A percentile compares a stretch with the other conserved stretches of the same genome.
Conservation (phyloP, 2,113 vertebrate genomes). For the Phyllostomus discolor region DNA sequence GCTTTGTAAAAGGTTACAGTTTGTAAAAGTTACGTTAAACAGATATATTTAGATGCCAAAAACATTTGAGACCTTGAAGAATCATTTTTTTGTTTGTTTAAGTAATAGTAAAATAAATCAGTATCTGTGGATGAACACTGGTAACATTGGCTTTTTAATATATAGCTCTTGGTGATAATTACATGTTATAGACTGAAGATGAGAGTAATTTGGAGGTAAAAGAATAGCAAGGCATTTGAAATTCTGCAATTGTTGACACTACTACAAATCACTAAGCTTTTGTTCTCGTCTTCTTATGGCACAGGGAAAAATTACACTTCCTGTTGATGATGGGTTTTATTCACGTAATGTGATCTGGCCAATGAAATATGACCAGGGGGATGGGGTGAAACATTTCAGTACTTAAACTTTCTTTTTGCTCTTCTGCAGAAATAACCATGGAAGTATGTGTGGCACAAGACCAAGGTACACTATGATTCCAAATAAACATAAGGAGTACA, state of each 20-base stretch:
- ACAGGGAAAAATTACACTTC: not conserved
- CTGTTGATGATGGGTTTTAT: not conserved
- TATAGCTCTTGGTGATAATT: not conserved
- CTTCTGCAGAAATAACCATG: not conserved
- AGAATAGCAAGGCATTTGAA: not conserved
- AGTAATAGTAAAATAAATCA: not conserved
- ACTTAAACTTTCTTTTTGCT: not conserved
- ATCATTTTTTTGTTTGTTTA: not conserved
- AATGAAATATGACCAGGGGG: not conserved
- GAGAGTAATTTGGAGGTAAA: not conserved
- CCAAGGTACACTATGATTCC: not conserved
- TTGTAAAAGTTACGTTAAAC: not conserved
- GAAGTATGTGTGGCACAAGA: not conserved
- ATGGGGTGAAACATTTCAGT: not conserved
- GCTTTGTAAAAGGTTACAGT: not conserved
- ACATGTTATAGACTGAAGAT: not conserved
- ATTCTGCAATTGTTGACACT: not conserved
- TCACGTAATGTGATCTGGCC: not conserved
- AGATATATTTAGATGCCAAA: not conserved
- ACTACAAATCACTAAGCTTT: not conserved
- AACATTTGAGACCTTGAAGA: not conserved
- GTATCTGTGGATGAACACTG: not conserved
- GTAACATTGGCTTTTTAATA: not conserved
- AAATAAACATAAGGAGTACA: not conserved
- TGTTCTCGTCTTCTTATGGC: not conserved